Base-by-base conservation (phyloP, 2,113 vertebrate species). In the Benitochromis conjunctus region DNA sequence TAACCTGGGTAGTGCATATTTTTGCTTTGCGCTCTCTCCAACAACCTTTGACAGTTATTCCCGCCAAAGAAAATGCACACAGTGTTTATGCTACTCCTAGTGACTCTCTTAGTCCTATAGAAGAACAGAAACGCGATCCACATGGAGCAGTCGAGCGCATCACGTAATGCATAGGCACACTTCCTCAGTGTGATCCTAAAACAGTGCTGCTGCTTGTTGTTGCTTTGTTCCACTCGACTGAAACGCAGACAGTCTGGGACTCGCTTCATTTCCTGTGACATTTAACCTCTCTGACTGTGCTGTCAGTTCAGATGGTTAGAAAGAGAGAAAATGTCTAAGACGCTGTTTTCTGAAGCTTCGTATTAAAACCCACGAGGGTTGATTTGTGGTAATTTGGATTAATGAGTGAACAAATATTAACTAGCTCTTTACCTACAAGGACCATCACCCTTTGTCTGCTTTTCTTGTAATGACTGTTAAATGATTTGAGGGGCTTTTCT, bases 181-280 rank as follows among this genome's bases (percentile, higher is more conserved):
- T 71, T 79, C 24, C 48, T 56, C 7, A 1, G 71, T 62, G 26
- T 62, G 21, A 18, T 16, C 18, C 3, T 80, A 19, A 83, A 14
- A 51, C 24, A n/a, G 9, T 86, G 86, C 92, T 81, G 87, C 82
- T 90, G 83, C 78, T 85, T n/a, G 19, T 19, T 78, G 74, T 41
- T 80, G 57, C n/a, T 89, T 91, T 88, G 88, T 43, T 84, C 80
- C 74, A 66, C n/a, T 43, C 24, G 71, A 81, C 91, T 91, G 82
- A 83, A 83, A 76, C 66, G 86, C 69, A 24, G 84, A 18, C 76
- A n/a, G 8, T 81, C 88, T 88, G 43, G 69, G 86, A 83, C 48
- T 85, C 53, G 9, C 56, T 85, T 84, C 34, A 78, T 84, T 60
- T 82, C 76, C 29, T 88, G 79, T 82, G 55, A 71, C 80, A 43